phyloP scores from a whole-genome alignment of 2,113 vertebrate genomes.

The Silurus meridionalis region DNA sequence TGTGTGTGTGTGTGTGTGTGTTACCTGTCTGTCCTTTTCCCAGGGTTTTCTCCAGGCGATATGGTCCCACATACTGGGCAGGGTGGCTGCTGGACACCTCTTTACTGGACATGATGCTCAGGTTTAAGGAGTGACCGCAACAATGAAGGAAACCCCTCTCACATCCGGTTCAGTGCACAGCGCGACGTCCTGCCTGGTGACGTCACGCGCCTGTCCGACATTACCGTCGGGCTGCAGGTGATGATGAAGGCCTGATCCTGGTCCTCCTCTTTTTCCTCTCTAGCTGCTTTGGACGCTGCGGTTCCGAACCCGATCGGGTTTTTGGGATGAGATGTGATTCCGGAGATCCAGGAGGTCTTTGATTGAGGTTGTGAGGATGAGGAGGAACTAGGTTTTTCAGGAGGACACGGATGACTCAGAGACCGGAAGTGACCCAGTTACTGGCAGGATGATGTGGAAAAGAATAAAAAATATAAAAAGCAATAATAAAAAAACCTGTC shows the following conservation, averaged over 20 bases:
- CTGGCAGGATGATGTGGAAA: not conserved
- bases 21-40: constrained; percentile 80
- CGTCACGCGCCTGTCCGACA: constrained; percentile 49
- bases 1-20: not conserved
- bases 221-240: constrained; percentile 57
- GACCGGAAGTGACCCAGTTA: constrained; percentile 27
- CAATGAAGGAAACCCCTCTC: constrained; percentile 50
- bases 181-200: constrained; percentile 61
- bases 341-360: constrained; percentile 20
- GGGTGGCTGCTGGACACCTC: constrained; percentile 73
- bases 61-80: constrained; percentile 78
- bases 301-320: not conserved
- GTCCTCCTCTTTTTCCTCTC: not conserved
- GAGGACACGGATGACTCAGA: constrained; percentile 18
- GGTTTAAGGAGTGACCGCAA: constrained; percentile 17
- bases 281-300: constrained; percentile 38
- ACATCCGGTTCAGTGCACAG: constrained; percentile 43
- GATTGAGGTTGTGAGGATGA: not conserved
- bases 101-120: constrained; percentile 74
- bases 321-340: constrained; percentile 9
- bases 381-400: not conserved
- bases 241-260: constrained; percentile 16
- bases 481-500: constrained; percentile 27
- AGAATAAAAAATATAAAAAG: not conserved
- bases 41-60: constrained; percentile 78